Evolutionary conservation across 2,888 invertebrate species (phyloP).

Genomic region (Trichogramma evanescens): DNA sequence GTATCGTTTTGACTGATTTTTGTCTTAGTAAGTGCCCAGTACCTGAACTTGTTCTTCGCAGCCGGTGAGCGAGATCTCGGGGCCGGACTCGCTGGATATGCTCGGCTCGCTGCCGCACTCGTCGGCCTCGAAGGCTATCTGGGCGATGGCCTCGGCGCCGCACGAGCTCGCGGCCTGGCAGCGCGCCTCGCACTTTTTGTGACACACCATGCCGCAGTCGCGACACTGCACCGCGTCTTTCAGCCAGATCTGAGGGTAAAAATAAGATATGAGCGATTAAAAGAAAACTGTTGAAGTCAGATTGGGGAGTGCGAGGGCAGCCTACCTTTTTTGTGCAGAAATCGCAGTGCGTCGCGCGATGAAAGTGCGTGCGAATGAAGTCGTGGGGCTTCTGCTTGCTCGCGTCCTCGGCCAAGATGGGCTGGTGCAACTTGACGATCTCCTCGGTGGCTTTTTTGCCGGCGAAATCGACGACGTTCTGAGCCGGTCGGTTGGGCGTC

Average conservation of each 20-base stretch:
- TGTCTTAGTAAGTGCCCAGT: slow-evolving; percentile 31
- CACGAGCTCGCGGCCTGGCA: slow-evolving; percentile 71
- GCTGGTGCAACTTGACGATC: slow-evolving; percentile 31
- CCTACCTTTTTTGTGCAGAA: slow-evolving; percentile 86
- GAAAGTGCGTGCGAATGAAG: slow-evolving; percentile 82
- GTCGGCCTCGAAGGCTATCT: slow-evolving; percentile 41
- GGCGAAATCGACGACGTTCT: slow-evolving; percentile 29
- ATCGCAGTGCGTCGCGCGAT: slow-evolving; percentile 83
- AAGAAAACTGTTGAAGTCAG: background rate
- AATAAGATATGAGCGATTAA: background rate
- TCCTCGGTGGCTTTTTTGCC: slow-evolving; percentile 36
- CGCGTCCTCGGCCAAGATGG: slow-evolving; percentile 28
- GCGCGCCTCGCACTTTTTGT: slow-evolving; percentile 89
- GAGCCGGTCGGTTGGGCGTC: slow-evolving; percentile 51
- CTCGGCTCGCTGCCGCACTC: slow-evolving; percentile 37
- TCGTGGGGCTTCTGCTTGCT: slow-evolving; percentile 54
- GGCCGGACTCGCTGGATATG: slow-evolving; percentile 35
- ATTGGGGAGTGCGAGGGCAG: background rate
- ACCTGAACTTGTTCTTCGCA: slow-evolving; percentile 46
- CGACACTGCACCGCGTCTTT: slow-evolving; percentile 91
- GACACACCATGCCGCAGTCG: slow-evolving; percentile 84
- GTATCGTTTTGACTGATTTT: slow-evolving; percentile 3
- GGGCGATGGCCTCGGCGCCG: slow-evolving; percentile 44
- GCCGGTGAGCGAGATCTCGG: slow-evolving; percentile 45
- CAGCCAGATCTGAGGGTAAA: slow-evolving; percentile 77